These are phyloP conservation scores for Caenorhabditis uteleia DNA, from an alignment of 2,888 invertebrate genomes.

Conservation along the genomic window DNA sequence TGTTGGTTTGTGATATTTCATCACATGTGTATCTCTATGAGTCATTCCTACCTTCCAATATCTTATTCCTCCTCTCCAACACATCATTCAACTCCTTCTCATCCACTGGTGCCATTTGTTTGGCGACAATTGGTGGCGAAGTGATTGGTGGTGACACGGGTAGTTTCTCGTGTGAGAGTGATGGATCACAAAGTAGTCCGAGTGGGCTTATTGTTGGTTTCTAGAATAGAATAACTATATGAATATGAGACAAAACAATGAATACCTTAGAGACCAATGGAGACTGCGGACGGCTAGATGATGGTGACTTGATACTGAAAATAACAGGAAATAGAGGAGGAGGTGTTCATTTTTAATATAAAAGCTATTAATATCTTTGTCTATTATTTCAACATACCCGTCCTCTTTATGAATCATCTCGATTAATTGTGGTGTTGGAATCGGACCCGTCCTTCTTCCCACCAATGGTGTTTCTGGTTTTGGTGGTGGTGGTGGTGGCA, in stretches of 20 bases:
- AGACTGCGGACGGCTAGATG: slow-evolving; percentile 30
- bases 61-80: slow-evolving; percentile 40
- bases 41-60: slow-evolving; percentile 47
- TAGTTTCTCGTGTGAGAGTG: slow-evolving; percentile 32
- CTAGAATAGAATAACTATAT: slow-evolving; percentile 31
- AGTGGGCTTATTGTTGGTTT: slow-evolving; percentile 42
- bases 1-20: no score
- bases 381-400: slow-evolving; percentile 6
- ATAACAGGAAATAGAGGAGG: background rate
- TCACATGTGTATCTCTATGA: no score
- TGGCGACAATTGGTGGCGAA: background rate
- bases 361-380: background rate
- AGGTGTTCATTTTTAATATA: background rate
- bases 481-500: slow-evolving; percentile 28
- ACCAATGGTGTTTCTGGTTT: slow-evolving; percentile 31
- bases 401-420: slow-evolving; percentile 46
- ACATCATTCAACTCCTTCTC: slow-evolving; percentile 36
- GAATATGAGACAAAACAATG: no score
- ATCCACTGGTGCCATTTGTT: slow-evolving; percentile 13
- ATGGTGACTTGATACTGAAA: slow-evolving; percentile 18
- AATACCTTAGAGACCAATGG: slow-evolving; percentile 4
- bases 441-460: slow-evolving; percentile 10
- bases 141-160: background rate
- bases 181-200: slow-evolving; percentile 45
- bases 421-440: slow-evolving; percentile 46